Evolutionary conservation across 2,888 invertebrate species (phyloP), one percentile per base, ranked within the genome.

Genomic region (Pycnomerus fuliginosus): DNA sequence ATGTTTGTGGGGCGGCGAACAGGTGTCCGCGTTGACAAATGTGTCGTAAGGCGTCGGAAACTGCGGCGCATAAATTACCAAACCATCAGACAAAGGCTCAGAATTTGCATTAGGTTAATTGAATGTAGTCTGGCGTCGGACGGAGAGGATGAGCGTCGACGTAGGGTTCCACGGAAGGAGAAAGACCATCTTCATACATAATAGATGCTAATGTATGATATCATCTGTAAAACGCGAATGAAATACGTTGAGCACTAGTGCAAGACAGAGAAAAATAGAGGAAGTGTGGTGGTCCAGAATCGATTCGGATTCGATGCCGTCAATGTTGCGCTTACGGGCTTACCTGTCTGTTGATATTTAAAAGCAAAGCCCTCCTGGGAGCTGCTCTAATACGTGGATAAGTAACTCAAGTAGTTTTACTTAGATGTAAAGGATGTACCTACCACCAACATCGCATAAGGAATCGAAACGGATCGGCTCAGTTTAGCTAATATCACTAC

Each of bases 81-180:
- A 38, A 47, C 39, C 47, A 39, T 43, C 42, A 47, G 43, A 47
- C 47, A 50, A 53, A 48, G 44, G 40, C 45, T 40, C 31, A 39
- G 44, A 51, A 50, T 52, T 48, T 53, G 45, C 53, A 53, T 53
- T 53, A 53, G 44, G 49, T 49, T 53, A 53, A 53, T 53, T 53
- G 53, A 53, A 53, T 53, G 42, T 50, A 41, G 37, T 44, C 44
- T 36, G 40, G 41, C 16, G 37, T 22, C 34, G 41, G 36, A 36
- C 11, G 41, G 33, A 10, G 22, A 28, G 24, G 32, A n/a, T n/a
- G n/a, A n/a, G n/a, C n/a, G n/a, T n/a, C 4, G 25, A 25, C 20
- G 8, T 5, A 8, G 20, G 20, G 8, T 20, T 20, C 20, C 20
- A 15, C 10, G 24, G 29, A 17, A 35, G 35, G 15, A 34, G 36